These are phyloP conservation scores for Callipepla californica DNA, from an alignment of 2,113 vertebrate species.

Conservation along the genomic window DNA sequence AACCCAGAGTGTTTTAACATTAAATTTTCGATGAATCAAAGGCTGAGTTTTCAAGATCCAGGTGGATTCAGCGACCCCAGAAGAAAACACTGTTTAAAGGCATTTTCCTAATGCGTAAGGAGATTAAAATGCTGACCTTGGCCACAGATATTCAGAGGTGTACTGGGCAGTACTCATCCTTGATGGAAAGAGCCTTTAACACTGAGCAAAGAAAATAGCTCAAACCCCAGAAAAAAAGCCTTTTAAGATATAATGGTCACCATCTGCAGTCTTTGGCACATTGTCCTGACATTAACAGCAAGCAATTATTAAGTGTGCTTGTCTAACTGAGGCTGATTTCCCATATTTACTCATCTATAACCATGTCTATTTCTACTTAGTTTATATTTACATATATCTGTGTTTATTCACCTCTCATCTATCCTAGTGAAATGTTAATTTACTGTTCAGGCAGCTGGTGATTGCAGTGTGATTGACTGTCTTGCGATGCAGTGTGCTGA, in stretches of 20 bases:
- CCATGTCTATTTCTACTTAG: conserved; percentile 62
- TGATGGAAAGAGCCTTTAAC: background rate
- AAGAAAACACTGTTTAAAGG: background rate
- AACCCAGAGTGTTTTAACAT: background rate
- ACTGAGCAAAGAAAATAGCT: background rate
- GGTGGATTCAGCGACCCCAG: background rate
- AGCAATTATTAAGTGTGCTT: conserved; percentile 57
- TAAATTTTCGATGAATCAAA: background rate
- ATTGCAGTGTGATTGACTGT: conserved; percentile 55
- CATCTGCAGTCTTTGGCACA: background rate
- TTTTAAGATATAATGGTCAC: background rate
- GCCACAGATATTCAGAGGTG: background rate
- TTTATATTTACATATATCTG: conserved; percentile 68
- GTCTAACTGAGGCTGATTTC: conserved; percentile 67
- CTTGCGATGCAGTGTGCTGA: conserved; percentile 33
- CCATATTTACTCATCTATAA: conserved; percentile 67
- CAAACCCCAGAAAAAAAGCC: background rate
- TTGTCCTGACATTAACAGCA: conserved; percentile 27
- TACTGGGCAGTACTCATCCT: background rate
- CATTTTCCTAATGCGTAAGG: accelerated
- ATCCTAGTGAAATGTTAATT: conserved; percentile 58
- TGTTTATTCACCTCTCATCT: conserved; percentile 64
- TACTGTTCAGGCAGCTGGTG: conserved; percentile 31
- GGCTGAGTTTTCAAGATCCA: background rate
- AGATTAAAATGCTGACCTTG: background rate